Base-by-base conservation (phyloP, 2,888 invertebrate species). In the Acronicta alni region DNA sequence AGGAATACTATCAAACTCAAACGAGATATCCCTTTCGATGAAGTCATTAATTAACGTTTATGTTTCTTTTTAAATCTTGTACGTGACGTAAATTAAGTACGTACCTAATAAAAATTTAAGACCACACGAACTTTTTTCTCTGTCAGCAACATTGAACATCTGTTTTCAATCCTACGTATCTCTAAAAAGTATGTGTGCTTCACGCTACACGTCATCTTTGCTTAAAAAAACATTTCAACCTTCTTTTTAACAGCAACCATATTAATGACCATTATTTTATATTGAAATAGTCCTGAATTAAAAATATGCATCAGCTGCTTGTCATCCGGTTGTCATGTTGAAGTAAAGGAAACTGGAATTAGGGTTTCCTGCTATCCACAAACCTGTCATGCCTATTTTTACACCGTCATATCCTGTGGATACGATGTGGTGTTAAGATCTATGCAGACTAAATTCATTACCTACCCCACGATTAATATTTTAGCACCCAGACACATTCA, bases 391-490 rank as follows among this genome's bases (percentile, higher is more conserved):
- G 10, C 14, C 44, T 67, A 69, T 70, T 70, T 66, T 70, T 63
- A 52, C 18, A 32, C 51, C 10, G 54, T 41, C 45, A 46, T 66
- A 66, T 68, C 67, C 47, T 60, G 42, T 57, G 59, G 48, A 57
- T 52, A 46, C 30, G 53, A 38, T 16, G 46, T 47, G 26, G 35
- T 59, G 26, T 35, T 59, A 43, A 65, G 16, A 59, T 64, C 52
- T 46, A 38, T 42, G 45, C 49, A 39, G 53, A 52, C 38, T 52
- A 71, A 59, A 68, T 66, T 66, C 67, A 59, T 60, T 59, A 52
- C 67, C 67, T 68, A 68, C 67, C 67, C 72, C 72, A 68, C 72
- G 67, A 56, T 52, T 55, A 37, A 67, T 62, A 70, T 62, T 70
- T 56, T 57, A 57, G 57, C 51, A 37, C 48, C 65, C 55, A 57